phyloP scores from a whole-genome alignment of 1,140 invertebrate genomes.

The Platyscapa corneri region DNA sequence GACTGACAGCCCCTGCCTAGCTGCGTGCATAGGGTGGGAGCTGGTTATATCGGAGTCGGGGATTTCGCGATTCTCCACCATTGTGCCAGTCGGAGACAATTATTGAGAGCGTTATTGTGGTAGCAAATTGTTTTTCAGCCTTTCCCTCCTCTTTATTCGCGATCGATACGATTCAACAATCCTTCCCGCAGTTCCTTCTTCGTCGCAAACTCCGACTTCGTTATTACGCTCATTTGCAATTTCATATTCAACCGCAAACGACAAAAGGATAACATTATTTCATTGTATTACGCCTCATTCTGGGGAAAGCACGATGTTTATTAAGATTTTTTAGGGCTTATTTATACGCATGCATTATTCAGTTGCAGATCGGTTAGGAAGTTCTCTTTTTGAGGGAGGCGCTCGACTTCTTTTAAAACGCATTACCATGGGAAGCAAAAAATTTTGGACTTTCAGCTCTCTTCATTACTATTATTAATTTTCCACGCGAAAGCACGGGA shows the following conservation, averaged over 20 bases:
- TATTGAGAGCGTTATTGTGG: conserved; percentile 35
- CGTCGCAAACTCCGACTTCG: background rate
- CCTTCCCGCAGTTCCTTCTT: background rate
- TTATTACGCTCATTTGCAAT: background rate
- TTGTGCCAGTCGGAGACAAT: conserved; percentile 14
- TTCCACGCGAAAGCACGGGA: background rate
- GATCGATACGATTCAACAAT: background rate
- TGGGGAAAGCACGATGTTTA: too few species aligned
- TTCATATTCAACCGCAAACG: background rate
- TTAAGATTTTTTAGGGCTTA: background rate
- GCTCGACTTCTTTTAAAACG: background rate
- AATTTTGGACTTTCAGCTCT: background rate
- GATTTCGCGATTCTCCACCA: conserved; percentile 17
- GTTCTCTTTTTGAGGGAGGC: background rate
- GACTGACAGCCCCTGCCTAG: conserved; percentile 2
- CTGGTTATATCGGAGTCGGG: background rate
- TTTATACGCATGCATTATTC: too few species aligned
- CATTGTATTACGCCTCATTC: background rate
- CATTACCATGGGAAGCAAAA: background rate
- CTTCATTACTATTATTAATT: background rate
- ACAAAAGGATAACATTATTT: background rate
- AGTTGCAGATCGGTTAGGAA: background rate
- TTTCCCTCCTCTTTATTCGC: background rate
- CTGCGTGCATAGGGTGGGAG: background rate
- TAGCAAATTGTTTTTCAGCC: conserved; percentile 41